Evolutionary conservation across 2,797 vertebrate species (phyloP), one percentile per base, ranked within the genome.

Genomic region (Cynopterus sphinx): DNA sequence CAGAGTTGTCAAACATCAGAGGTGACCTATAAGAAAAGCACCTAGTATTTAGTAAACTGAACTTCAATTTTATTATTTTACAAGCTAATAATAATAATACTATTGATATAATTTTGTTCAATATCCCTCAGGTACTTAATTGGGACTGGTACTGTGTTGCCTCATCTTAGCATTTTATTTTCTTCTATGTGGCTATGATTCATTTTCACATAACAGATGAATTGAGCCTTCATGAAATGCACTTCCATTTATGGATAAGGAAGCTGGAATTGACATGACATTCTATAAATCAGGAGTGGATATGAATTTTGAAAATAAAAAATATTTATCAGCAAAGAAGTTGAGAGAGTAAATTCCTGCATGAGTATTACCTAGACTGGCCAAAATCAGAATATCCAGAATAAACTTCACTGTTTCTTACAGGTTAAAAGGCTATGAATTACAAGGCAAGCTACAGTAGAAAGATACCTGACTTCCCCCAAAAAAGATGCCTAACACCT

Each of bases 331-430:
- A 63, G 13, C 21, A 73, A 89, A 67, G 59, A 94, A 53, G 7
- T 9, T 65, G 28, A 55, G n/a, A 94, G 28, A 61, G 46, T 75
- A 67, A 53, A 9, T 43, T 55, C 39, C 85, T 61, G 36, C 92
- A 79, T 43, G 71, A 75, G 5, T 22, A 28, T 59, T n/a, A 65
- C 9, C 46, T 51, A 43, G 17, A 43, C 70, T 26, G 57, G 46
- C 51, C 83, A 89, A 96, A 89, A 93, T 67, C 55, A 49, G 24
- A 61, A 77, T 71, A 53, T 87, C 26, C 33, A 67, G 79, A 77
- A 67, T 71, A 87, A 81, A 41, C 9, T 3, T 67, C 41, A 55
- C 36, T 49, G 6, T 43, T 85, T 71, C 26, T 71, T 71, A 36
- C 9, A 33, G n/a, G 39, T 67, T 89, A 61, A 81, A 63, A 82